phyloP scores from a whole-genome alignment of 1,140 invertebrate genomes.

The Cotesia chilonis region DNA sequence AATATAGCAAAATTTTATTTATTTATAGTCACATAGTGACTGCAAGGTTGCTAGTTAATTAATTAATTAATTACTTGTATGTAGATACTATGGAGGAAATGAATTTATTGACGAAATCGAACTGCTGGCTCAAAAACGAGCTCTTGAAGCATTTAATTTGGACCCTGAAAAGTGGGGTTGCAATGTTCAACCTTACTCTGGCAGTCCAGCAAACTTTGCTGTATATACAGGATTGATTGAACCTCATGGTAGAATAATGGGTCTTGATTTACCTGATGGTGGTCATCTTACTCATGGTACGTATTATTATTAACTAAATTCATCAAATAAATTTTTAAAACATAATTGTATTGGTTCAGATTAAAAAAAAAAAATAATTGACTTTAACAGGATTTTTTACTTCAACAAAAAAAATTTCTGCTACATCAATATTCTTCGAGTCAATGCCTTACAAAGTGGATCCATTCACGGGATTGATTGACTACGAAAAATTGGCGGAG shows the following conservation, averaged over 20 bases:
- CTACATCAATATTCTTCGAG: slow-evolving; percentile 97
- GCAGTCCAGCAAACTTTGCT: slow-evolving; percentile 98
- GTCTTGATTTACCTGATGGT: slow-evolving; percentile 93
- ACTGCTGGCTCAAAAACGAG: slow-evolving; percentile 84
- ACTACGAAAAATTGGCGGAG: slow-evolving; percentile 89
- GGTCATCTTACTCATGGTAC: slow-evolving; percentile 93
- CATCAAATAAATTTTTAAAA: slow-evolving; percentile 8
- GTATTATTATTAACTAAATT: not conserved
- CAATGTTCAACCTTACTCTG: slow-evolving; percentile 97
- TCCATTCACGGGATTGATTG: slow-evolving; percentile 86
- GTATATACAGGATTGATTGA: slow-evolving; percentile 87
- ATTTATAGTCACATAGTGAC: too few species aligned
- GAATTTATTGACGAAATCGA: slow-evolving; percentile 97
- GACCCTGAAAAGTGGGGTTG: slow-evolving; percentile 92
- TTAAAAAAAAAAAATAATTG: not conserved
- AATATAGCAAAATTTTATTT: not conserved
- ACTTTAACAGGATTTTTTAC: slow-evolving; percentile 80
- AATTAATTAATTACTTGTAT: slow-evolving; percentile 11
- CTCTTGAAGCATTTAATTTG: slow-evolving; percentile 86
- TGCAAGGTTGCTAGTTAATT: too few species aligned
- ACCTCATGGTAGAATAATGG: slow-evolving; percentile 97
- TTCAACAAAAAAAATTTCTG: slow-evolving; percentile 90
- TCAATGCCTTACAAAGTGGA: slow-evolving; percentile 97
- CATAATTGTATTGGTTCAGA: slow-evolving; percentile 6
- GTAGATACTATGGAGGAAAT: slow-evolving; percentile 94